phyloP scores from a whole-genome alignment of 2,113 vertebrate species.

The Atlantisia rogersi region DNA sequence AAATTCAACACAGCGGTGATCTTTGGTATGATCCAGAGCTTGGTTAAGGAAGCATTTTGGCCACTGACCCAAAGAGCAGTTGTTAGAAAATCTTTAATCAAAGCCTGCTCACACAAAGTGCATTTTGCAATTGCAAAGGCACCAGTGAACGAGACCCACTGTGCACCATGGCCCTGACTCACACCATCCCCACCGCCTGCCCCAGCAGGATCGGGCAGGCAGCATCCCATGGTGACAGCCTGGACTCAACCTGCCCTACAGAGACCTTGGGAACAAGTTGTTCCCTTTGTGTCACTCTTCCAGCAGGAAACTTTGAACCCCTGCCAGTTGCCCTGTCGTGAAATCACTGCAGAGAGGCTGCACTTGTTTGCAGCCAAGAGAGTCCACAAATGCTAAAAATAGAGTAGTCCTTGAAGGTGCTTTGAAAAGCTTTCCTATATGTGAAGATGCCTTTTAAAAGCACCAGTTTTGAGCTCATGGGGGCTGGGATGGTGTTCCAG shows the following conservation, averaged over 20 bases:
- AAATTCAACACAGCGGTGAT: too few species aligned
- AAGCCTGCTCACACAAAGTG: neutral
- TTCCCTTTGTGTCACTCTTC: neutral
- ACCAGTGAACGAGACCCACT: rapidly evolving
- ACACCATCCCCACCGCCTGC: neutral
- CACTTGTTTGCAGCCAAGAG: neutral
- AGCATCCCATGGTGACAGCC: rapidly evolving
- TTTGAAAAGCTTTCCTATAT: neutral
- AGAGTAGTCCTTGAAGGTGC: slow-evolving; percentile 18
- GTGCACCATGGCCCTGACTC: neutral
- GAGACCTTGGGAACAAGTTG: neutral
- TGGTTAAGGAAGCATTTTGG: neutral
- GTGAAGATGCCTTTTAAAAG: neutral
- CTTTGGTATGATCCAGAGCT: too few species aligned
- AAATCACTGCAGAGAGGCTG: neutral
- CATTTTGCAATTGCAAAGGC: neutral
- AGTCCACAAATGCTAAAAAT: slow-evolving; percentile 1
- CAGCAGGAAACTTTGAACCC: neutral
- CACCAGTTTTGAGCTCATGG: neutral
- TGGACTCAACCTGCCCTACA: neutral
- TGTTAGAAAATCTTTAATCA: neutral
- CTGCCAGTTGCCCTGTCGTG: neutral
- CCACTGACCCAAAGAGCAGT: neutral
- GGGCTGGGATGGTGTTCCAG: rapidly evolving
- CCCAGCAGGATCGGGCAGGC: neutral